Evolutionary conservation across 2,888 invertebrate species (phyloP), one percentile per base, ranked within the genome.

Genomic region (Sipunculus nudus): DNA sequence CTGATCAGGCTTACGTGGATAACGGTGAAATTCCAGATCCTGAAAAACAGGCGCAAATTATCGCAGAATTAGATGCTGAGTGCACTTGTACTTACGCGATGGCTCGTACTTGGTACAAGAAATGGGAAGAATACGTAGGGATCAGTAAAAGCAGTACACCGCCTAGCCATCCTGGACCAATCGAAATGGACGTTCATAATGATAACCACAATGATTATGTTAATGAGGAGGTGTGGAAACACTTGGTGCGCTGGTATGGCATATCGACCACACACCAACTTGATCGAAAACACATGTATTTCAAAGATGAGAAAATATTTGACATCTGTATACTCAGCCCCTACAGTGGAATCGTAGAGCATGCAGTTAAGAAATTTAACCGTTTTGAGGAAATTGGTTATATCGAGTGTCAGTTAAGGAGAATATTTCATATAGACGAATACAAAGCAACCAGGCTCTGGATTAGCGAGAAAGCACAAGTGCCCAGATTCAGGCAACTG

Each of bases 241-340:
- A 68, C 8, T 54, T 72, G n/a, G 53, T 71, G 0, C 40, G 62
- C 23, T 74, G 73, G 74, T 74, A 70, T 59, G 73, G 74, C 2
- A 31, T 74, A 3, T 56, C 61, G 10, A 29, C 53, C 3, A 56
- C 43, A 0, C 69, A 69, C 35, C 62, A 63, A 26, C 59, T 73
- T 1, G 66, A 67, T 47, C 49, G 75, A 25, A 63, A 67, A n/a
- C 73, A 70, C 25, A 48, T 63, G 4, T 62, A 59, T 32, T 67
- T 67, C 53, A 65, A 66, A 43, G 67, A 67, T 23, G 67, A 67
- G 63, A 67, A 65, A 39, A 60, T 54, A 43, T 67, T 67, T 48
- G 67, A 67, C 32, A 48, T 67, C 28, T 67, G 67, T 53, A 60
- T 63, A 16, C 56, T 67, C 40, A 67, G 65, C 49, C 67, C 67